Percentiles rank a stretch among this genome's conserved stretches.
Evolutionary conservation across 2,113 vertebrate genomes (phyloP).

Genomic region (Charina bottae): DNA sequence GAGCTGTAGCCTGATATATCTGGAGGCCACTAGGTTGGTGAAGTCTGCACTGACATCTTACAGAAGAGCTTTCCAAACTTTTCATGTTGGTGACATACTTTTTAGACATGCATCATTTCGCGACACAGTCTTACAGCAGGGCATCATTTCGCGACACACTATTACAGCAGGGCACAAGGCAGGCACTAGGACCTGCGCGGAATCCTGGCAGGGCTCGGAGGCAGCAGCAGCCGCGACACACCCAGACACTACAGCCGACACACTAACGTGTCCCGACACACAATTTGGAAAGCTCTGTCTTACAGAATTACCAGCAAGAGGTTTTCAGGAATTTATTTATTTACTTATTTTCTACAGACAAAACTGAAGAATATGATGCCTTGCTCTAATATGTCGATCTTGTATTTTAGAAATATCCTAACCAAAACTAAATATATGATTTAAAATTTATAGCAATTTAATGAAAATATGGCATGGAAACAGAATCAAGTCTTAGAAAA

Average conservation of each 20-base stretch:
- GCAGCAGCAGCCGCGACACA: no score
- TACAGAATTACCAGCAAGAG: background rate
- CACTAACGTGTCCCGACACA: no score
- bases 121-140: no score
- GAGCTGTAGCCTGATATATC: background rate
- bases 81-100: no score
- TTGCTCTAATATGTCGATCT: background rate
- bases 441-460: background rate
- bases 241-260: no score
- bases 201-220: no score
- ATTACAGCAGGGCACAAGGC: no score
- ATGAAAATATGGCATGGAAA: background rate
- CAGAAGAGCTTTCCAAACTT: no score
- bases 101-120: no score
- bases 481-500: background rate
- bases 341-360: background rate
- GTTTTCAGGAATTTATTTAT: background rate
- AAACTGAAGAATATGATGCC: background rate
- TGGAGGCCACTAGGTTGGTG: background rate
- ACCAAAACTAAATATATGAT: background rate
- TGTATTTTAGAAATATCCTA: background rate
- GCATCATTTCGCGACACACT: no score
- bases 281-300: no score
- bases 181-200: no score
- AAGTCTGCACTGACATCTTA: background rate